Evolutionary conservation across 2,113 vertebrate species (phyloP).

Genomic region (Urocynchramus pylzowi): DNA sequence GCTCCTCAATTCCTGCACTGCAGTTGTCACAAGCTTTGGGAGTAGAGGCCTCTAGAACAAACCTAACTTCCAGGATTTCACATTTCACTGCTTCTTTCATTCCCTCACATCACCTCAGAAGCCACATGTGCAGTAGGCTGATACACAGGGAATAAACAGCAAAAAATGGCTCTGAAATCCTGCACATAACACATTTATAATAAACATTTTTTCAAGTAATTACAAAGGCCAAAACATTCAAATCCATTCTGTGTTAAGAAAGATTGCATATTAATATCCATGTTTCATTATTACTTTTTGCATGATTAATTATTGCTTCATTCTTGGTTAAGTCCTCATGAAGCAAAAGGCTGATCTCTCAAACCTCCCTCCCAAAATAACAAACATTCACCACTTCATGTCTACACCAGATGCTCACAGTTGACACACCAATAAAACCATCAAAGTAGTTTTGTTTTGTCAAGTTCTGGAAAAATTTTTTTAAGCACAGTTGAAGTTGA

Average conservation of each 20-base stretch:
- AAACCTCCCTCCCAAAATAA: neutral
- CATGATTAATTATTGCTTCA: neutral
- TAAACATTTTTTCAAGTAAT: neutral
- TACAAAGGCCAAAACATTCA: neutral
- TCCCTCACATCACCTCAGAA: neutral
- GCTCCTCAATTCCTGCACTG: accelerated
- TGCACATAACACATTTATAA: neutral
- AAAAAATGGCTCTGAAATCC: neutral
- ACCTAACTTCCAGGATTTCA: neutral
- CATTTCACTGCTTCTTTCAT: neutral
- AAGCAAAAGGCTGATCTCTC: neutral
- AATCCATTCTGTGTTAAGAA: neutral
- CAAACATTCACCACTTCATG: neutral
- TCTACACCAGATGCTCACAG: neutral
- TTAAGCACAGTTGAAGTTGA: neutral
- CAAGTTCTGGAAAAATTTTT: neutral
- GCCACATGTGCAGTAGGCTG: neutral
- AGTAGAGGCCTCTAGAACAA: neutral
- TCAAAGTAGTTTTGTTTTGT: neutral
- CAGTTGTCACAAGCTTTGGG: neutral
- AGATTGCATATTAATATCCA: neutral
- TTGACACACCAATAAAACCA: neutral
- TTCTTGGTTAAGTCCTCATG: neutral
- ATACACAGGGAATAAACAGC: neutral
- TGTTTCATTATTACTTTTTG: neutral